Percentiles rank a stretch among this genome's conserved stretches.
These are phyloP conservation scores for Zonitis immaculata DNA, from an alignment of 2,888 invertebrate genomes.

Conservation along the genomic window DNA sequence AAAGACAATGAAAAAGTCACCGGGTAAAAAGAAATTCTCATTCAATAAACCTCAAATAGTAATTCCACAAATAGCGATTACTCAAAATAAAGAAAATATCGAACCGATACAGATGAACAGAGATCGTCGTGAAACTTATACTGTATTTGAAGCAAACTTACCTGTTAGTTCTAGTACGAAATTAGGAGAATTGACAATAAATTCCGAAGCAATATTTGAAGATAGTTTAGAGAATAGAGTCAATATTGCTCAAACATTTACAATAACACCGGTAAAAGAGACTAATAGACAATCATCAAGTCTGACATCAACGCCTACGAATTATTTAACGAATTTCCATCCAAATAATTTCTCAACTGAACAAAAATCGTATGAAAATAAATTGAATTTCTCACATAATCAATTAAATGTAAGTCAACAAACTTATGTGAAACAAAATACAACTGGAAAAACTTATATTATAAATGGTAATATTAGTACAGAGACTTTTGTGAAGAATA, in stretches of 20 bases:
- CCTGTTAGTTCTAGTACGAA: neutral
- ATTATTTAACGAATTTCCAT: constrained; percentile 12
- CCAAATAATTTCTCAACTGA: constrained; percentile 25
- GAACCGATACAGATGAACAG: neutral
- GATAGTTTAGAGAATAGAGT: constrained; percentile 27
- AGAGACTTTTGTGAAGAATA: constrained; percentile 11
- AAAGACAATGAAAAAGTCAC: neutral
- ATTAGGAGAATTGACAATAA: neutral
- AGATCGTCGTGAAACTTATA: constrained; percentile 18
- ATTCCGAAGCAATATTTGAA: constrained; percentile 17
- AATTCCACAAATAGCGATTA: neutral
- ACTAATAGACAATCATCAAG: constrained; percentile 23
- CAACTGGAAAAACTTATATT: constrained; percentile 34
- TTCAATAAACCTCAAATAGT: too few species aligned
- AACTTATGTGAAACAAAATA: constrained; percentile 52
- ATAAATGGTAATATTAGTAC: constrained; percentile 26
- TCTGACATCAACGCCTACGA: constrained; percentile 20
- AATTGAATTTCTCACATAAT: neutral
- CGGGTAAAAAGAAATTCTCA: neutral
- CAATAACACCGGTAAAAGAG: constrained; percentile 14
- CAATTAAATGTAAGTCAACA: constrained; percentile 41
- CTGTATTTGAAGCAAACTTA: constrained; percentile 1
- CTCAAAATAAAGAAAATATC: neutral
- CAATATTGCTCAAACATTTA: neutral
- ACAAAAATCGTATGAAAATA: constrained; percentile 15